phyloP scores from a whole-genome alignment of 2,888 invertebrate species.

The Sphecodes monilicornis region DNA sequence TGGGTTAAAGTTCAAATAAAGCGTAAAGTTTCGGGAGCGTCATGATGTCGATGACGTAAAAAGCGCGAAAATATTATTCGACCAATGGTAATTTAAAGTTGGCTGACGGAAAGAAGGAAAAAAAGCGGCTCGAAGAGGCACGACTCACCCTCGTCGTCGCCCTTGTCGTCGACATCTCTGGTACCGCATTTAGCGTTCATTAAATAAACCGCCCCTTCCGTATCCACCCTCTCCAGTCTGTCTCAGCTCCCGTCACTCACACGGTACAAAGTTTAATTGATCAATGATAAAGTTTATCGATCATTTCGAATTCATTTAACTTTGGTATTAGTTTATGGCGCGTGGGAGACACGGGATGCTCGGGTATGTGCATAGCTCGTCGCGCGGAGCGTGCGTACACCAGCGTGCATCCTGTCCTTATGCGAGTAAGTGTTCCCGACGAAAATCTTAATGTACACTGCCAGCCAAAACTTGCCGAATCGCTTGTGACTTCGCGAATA shows the following conservation, averaged over 20 bases:
- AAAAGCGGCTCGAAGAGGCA: constrained; percentile 48
- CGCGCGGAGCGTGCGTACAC: constrained; percentile 21
- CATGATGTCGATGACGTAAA: neutral
- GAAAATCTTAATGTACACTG: constrained; percentile 15
- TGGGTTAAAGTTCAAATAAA: neutral
- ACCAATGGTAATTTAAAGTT: constrained; percentile 62
- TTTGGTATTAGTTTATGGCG: constrained; percentile 82
- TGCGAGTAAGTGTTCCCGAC: constrained; percentile 11
- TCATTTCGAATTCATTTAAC: constrained; percentile 85
- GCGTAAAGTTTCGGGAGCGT: neutral
- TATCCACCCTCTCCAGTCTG: constrained; percentile 67
- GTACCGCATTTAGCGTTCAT: constrained; percentile 82
- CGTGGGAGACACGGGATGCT: constrained; percentile 61
- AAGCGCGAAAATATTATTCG: constrained; percentile 25
- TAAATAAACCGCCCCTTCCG: constrained; percentile 81
- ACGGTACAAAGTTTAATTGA: constrained; percentile 84
- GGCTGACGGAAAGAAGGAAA: constrained; percentile 27
- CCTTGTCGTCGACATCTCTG: constrained; percentile 68
- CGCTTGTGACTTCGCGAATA: neutral
- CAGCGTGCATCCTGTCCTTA: constrained; percentile 25
- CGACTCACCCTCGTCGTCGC: constrained; percentile 47
- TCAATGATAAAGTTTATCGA: constrained; percentile 85
- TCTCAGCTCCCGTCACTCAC: constrained; percentile 81
- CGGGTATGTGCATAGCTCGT: constrained; percentile 53
- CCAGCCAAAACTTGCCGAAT: neutral